Percentiles rank a stretch among this genome's conserved stretches.
These are phyloP conservation scores for Psammodynastes pulverulentus DNA, from an alignment of 2,113 vertebrate genomes.

Conservation along the genomic window DNA sequence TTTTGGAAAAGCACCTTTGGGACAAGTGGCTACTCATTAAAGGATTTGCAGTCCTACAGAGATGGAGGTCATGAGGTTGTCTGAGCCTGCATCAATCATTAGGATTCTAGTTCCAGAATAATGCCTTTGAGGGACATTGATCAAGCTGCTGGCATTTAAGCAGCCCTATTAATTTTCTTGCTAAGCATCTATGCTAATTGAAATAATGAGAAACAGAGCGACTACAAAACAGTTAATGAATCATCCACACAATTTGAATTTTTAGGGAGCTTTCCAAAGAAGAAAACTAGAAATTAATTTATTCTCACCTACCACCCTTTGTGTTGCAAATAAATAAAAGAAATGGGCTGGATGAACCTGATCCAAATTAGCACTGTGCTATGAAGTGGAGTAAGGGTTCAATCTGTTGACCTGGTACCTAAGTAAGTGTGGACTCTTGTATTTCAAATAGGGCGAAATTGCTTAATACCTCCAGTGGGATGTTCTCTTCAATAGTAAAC, in stretches of 20 bases:
- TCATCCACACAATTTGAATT: not conserved
- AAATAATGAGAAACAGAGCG: not conserved
- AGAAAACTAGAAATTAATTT: not conserved
- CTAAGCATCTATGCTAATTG: not conserved
- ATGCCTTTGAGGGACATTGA: not conserved
- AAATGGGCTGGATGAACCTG: not conserved
- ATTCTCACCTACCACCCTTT: not conserved
- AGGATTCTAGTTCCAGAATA: not conserved
- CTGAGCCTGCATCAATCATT: not conserved
- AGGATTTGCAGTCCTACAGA: not conserved
- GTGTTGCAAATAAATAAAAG: not conserved
- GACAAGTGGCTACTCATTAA: not conserved
- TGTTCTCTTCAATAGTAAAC: not conserved
- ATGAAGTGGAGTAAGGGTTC: not conserved
- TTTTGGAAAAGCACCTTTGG: not conserved
- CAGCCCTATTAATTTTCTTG: not conserved
- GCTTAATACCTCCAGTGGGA: not conserved
- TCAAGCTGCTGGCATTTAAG: not conserved
- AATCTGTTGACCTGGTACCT: not conserved
- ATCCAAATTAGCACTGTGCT: not conserved
- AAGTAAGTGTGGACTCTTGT: not conserved
- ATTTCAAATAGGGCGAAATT: not conserved
- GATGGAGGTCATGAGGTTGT: not conserved
- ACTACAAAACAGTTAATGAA: not conserved
- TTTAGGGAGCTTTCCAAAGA: not conserved